Evolutionary conservation across 2,797 vertebrate genomes (phyloP).

Genomic region (Pipistrellus pipistrellus): DNA sequence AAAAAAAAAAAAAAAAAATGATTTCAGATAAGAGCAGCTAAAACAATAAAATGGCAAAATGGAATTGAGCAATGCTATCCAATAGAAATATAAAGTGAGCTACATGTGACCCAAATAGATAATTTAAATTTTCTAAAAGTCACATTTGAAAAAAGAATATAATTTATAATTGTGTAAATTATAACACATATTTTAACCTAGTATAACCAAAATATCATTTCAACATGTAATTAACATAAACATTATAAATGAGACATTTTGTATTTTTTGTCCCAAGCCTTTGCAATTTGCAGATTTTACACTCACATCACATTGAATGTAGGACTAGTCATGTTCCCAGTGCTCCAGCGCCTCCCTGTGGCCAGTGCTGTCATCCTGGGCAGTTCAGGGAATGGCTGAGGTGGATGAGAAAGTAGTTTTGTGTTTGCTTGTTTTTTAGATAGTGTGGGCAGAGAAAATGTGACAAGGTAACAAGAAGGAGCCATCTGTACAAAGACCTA

Average conservation of each 20-base stretch:
- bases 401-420: background rate
- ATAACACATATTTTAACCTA: background rate
- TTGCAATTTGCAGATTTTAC: conserved; percentile 13
- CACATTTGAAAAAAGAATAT: background rate
- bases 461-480: background rate
- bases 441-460: background rate
- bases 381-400: background rate
- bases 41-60: background rate
- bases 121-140: conserved; percentile 2
- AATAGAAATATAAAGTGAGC: conserved; percentile 22
- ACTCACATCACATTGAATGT: background rate
- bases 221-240: background rate
- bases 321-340: background rate
- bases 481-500: background rate
- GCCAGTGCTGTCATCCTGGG: background rate
- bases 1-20: background rate
- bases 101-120: background rate
- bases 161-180: background rate
- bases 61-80: background rate
- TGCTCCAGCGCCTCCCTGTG: background rate
- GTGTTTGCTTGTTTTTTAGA: background rate
- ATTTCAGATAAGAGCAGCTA: background rate
- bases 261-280: background rate
- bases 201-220: background rate
- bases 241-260: background rate